Evolutionary conservation across 2,797 vertebrate species (phyloP).

Genomic region (Myripristis jacobus): DNA sequence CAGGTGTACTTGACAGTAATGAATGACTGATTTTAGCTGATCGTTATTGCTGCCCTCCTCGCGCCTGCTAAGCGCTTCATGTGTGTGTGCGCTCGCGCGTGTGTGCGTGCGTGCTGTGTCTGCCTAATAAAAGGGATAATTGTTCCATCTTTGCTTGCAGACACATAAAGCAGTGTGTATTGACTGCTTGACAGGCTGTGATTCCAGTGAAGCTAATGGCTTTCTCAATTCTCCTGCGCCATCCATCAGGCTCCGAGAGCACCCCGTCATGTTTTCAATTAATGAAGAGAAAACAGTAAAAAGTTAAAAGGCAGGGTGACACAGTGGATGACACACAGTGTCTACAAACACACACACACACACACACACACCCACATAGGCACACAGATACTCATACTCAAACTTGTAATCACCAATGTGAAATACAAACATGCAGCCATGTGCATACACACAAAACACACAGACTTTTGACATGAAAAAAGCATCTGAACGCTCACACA

Average conservation of each 20-base stretch:
- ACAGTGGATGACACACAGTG: slow-evolving; percentile 56
- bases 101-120: slow-evolving; percentile 39
- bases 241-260: slow-evolving; percentile 82
- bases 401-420: slow-evolving; percentile 49
- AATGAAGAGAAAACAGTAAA: slow-evolving; percentile 81
- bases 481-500: slow-evolving; percentile 33
- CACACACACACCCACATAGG: slow-evolving; percentile 28
- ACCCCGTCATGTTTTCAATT: slow-evolving; percentile 85
- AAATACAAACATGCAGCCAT: slow-evolving; percentile 39
- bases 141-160: slow-evolving; percentile 86
- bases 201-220: slow-evolving; percentile 84
- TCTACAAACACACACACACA: too few relatives aligned
- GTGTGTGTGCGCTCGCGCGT: slow-evolving; percentile 18
- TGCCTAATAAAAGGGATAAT: slow-evolving; percentile 88
- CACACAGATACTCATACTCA: slow-evolving; percentile 18
- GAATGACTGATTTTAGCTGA: slow-evolving; percentile 87
- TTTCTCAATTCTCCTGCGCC: slow-evolving; percentile 86
- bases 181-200: slow-evolving; percentile 87
- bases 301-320: slow-evolving; percentile 73
- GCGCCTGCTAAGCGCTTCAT: slow-evolving; percentile 26
- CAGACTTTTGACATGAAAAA: slow-evolving; percentile 10
- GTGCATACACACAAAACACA: neutral
- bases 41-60: slow-evolving; percentile 84
- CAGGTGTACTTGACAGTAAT: slow-evolving; percentile 88
- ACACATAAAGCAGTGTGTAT: slow-evolving; percentile 86